phyloP scores from a whole-genome alignment of 2,797 vertebrate genomes.

The Siniperca obscura region DNA sequence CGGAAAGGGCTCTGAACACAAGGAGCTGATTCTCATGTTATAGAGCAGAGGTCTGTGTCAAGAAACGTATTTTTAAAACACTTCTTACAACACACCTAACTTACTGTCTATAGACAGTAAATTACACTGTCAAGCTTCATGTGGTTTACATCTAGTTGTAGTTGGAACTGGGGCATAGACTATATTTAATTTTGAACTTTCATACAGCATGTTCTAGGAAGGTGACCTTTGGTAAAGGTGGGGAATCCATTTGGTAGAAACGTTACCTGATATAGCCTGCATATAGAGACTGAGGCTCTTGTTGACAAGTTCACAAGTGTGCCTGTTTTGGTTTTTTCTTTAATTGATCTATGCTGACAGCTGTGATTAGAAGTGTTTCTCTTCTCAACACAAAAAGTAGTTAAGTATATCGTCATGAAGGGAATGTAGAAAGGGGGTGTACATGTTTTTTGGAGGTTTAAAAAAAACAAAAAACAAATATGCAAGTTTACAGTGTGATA shows the following conservation, averaged over 20 bases:
- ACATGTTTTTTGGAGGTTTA: not conserved
- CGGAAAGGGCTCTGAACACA: slow-evolving; percentile 4
- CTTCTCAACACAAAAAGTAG: not conserved
- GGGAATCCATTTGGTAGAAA: slow-evolving; percentile 38
- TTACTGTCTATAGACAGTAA: not conserved
- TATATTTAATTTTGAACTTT: slow-evolving; percentile 72
- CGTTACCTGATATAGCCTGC: slow-evolving; percentile 43
- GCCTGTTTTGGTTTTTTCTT: slow-evolving; percentile 2
- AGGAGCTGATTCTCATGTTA: slow-evolving; percentile 1
- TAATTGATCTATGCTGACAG: not conserved
- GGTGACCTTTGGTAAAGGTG: slow-evolving; percentile 70
- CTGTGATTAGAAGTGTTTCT: not conserved
- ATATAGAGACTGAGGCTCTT: slow-evolving; percentile 10
- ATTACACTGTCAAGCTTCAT: slow-evolving; percentile 1
- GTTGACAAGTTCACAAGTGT: slow-evolving; percentile 23
- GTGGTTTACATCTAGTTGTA: slow-evolving; percentile 9
- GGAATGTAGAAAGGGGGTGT: not conserved
- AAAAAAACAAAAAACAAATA: not conserved
- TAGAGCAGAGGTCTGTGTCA: slow-evolving; percentile 9
- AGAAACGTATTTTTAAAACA: too few species aligned
- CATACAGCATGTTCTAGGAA: slow-evolving; percentile 35
- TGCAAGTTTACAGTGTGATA: not conserved
- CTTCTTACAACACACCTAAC: too few species aligned
- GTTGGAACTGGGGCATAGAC: not conserved
- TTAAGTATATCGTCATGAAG: not conserved